A percentile compares a stretch with the other conserved stretches of the same genome.
phyloP scores from a whole-genome alignment of 2,113 vertebrate genomes.

The Pitta sordida region DNA sequence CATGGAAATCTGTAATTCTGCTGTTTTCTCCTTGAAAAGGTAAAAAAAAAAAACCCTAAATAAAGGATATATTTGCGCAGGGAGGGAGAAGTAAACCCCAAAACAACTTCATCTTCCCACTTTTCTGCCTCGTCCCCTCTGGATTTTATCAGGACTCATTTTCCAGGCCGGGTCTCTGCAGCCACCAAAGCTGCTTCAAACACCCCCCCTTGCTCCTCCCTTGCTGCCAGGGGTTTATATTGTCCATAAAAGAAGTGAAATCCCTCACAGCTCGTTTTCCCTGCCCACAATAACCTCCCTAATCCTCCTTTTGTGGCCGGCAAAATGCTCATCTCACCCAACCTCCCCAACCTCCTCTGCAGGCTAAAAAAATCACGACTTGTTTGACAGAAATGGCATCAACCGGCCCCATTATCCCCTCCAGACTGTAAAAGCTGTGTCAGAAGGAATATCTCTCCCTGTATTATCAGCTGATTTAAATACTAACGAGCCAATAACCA shows the following conservation, averaged over 20 bases:
- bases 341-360: neutral
- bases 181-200: neutral
- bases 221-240: neutral
- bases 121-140: rapidly evolving
- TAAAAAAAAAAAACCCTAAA: neutral
- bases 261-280: neutral
- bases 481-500: conserved; percentile 43
- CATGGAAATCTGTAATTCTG: neutral
- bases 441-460: neutral
- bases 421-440: neutral
- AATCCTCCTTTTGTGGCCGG: conserved; percentile 8
- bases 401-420: neutral
- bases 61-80: rapidly evolving
- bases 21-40: neutral
- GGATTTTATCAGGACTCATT: neutral
- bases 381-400: neutral
- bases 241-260: neutral
- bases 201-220: neutral
- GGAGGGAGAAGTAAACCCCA: no score
- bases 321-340: neutral
- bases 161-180: neutral
- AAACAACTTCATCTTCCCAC: rapidly evolving
- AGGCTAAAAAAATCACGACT: conserved; percentile 33
- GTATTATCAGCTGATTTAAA: conserved; percentile 56
- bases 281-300: neutral